Conservation (phyloP, 2,888 invertebrate genomes). For the Polydesmus complanatus region DNA sequence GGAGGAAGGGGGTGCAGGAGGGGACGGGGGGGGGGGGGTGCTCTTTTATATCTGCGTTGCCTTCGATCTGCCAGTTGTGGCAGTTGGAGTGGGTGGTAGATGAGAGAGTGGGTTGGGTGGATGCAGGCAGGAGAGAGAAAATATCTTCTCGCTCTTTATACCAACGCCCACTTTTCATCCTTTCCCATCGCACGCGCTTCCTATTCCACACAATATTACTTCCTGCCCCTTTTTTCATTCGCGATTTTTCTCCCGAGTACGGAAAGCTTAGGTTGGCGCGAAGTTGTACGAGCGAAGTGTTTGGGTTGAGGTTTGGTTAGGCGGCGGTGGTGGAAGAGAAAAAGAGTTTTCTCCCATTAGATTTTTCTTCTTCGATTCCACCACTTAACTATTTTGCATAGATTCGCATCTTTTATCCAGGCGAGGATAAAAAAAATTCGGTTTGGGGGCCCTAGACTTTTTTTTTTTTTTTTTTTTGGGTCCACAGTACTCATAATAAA, state of each 20-base stretch:
- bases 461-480: too few relatives aligned
- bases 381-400: neutral
- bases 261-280: neutral
- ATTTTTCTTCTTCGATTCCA: neutral
- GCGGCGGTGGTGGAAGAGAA: neutral
- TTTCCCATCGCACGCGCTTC: neutral
- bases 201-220: neutral
- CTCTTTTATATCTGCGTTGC: neutral
- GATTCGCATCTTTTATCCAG: neutral
- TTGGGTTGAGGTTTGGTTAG: neutral
- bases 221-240: neutral
- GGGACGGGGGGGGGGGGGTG: neutral
- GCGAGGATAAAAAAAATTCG: too few relatives aligned
- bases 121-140: neutral
- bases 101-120: neutral
- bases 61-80: neutral
- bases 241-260: neutral
- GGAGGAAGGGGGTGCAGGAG: neutral
- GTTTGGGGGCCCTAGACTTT: too few relatives aligned
- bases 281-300: neutral
- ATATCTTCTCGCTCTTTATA: neutral
- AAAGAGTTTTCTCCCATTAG: neutral
- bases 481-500: too few relatives aligned
- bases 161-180: neutral
- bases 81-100: neutral